A percentile compares a stretch with the other conserved stretches of the same genome.
phyloP scores from a whole-genome alignment of 2,888 invertebrate genomes.

The Cryptus viduatorius region DNA sequence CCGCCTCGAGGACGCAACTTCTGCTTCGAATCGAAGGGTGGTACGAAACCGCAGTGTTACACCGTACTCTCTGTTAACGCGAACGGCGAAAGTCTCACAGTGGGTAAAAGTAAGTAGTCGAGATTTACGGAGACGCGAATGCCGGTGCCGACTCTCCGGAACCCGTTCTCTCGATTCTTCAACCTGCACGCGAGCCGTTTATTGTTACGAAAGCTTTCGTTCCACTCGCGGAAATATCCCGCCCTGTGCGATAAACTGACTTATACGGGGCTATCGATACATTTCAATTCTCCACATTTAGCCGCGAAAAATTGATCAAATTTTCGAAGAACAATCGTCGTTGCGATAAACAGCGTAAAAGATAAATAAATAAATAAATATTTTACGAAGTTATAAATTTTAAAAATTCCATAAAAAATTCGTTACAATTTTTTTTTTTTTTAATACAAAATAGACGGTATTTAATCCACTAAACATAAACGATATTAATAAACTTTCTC shows the following conservation, averaged over 20 bases:
- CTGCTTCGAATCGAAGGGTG: slow-evolving; percentile 12
- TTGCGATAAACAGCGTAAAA: too few relatives aligned
- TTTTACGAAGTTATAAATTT: too few relatives aligned
- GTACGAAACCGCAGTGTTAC: neutral
- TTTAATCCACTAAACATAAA: too few relatives aligned
- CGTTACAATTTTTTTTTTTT: too few relatives aligned
- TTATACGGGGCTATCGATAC: neutral
- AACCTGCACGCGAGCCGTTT: slow-evolving; percentile 24
- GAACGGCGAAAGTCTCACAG: slow-evolving; percentile 5
- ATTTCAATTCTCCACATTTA: neutral
- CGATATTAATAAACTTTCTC: too few relatives aligned
- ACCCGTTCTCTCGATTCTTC: slow-evolving; percentile 22
- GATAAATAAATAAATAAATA: too few relatives aligned
- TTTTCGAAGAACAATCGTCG: too few relatives aligned
- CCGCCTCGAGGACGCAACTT: slow-evolving; percentile 10
- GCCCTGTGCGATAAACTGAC: neutral
- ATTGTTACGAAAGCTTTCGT: slow-evolving; percentile 25
- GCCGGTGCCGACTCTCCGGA: neutral
- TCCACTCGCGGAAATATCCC: neutral
- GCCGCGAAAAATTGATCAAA: too few relatives aligned
- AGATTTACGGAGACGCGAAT: slow-evolving; percentile 6
- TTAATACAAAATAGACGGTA: too few relatives aligned
- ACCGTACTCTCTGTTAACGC: slow-evolving; percentile 16
- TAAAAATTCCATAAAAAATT: too few relatives aligned
- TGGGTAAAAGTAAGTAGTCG: slow-evolving; percentile 10